Conservation (phyloP, 2,888 invertebrate species). For the Calameuta pallipes region DNA sequence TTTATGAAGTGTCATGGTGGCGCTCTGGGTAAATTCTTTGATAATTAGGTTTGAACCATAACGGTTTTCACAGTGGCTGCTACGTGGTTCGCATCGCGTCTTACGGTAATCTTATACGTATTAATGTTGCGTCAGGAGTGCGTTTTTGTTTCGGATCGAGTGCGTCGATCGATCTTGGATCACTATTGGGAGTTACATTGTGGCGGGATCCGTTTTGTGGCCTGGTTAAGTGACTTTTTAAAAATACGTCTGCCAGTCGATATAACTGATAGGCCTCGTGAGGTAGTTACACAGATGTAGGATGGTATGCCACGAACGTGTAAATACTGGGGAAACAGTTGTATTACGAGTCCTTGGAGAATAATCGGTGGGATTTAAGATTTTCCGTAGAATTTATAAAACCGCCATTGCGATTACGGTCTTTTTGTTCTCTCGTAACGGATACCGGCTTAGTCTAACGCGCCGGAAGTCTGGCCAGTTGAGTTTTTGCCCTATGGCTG, state of each 20-base stretch:
- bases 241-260: neutral
- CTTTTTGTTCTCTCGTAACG: neutral
- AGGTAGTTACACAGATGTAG: neutral
- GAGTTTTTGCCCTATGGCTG: neutral
- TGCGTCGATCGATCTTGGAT: neutral
- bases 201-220: neutral
- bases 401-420: neutral
- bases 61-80: constrained; percentile 1
- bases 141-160: neutral
- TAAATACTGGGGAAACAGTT: neutral
- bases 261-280: neutral
- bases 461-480: constrained; percentile 6
- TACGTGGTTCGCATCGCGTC: neutral
- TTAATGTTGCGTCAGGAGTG: neutral
- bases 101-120: neutral
- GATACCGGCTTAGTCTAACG: neutral
- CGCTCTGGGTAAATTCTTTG: neutral
- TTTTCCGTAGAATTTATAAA: neutral
- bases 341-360: neutral
- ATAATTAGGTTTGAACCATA: neutral
- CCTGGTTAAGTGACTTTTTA: neutral
- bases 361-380: neutral
- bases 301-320: no score
- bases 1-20: neutral
- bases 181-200: neutral